Base-by-base conservation (phyloP, 2,797 vertebrate genomes). In the Sandelia bainsii region DNA sequence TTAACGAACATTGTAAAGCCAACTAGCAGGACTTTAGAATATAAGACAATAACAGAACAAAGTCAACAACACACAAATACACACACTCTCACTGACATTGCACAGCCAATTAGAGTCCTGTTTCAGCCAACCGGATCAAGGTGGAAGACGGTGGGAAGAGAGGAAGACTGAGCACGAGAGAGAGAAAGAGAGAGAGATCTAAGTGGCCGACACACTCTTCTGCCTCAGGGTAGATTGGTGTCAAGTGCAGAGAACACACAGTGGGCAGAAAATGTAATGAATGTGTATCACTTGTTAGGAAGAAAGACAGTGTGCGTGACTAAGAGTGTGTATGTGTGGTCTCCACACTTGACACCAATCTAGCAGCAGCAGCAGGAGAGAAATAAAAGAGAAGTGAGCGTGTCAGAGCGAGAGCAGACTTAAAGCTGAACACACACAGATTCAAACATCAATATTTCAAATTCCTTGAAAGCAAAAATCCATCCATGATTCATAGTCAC, bases 191-290 rank as follows among this genome's bases (percentile, higher is more conserved):
- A n/a, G 19, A 20, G 66, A 51, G 71, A 62, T 83, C 80, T 85
- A 86, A 88, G 89, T 89, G 81, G 87, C 80, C 69, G 83, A 78
- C 80, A 76, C 83, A 79, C 69, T 72, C 77, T 86, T 62, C 87
- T 69, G 84, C 88, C 87, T 90, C 80, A 0, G 88, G 89, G 78
- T 75, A 85, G 83, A 89, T 85, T 83, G 89, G 84, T 89, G 87
- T 90, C 87, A 88, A 89, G 85, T 79, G 75, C 77, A 80, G 79
- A 77, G 80, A 87, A 84, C 81, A 87, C 85, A 86, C 72, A 46
- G 80, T 77, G 81, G 82, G 83, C 76, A 83, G 86, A 82, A 81
- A 88, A 89, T 88, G 82, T 81, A 88, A 90, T 89, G 85, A 91
- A 79, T 78, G 82, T 87, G 88, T 80, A 76, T 84, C 79, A 83